These are phyloP conservation scores for Rambutsinella grinnellia DNA, from an alignment of 2,888 invertebrate species.

Conservation along the genomic window DNA sequence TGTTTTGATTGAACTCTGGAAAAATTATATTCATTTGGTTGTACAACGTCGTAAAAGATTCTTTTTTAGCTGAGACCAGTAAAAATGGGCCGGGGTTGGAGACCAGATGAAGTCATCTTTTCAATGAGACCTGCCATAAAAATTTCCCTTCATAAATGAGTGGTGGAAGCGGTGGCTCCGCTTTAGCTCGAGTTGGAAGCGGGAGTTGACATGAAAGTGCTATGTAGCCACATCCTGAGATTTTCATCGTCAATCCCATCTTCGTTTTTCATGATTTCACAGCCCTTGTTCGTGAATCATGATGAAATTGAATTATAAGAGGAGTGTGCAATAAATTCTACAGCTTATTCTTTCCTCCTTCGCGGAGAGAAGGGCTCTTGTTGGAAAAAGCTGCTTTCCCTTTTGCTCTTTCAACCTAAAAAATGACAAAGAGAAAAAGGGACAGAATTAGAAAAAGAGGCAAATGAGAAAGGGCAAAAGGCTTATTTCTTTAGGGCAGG, in stretches of 20 bases:
- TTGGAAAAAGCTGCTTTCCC: neutral
- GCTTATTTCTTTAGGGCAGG: slow-evolving; percentile 52
- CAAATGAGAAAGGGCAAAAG: slow-evolving; percentile 39
- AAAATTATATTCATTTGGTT: slow-evolving; percentile 18
- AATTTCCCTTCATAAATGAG: slow-evolving; percentile 28
- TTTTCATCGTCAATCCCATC: neutral
- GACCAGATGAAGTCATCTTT: neutral
- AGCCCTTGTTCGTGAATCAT: slow-evolving; percentile 26
- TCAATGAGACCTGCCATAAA: slow-evolving; percentile 11
- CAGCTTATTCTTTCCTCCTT: slow-evolving; percentile 35
- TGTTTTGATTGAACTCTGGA: slow-evolving; percentile 2
- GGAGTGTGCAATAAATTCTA: slow-evolving; percentile 47
- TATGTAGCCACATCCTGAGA: slow-evolving; percentile 1
- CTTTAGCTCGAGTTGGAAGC: neutral
- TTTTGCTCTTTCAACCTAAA: slow-evolving; percentile 34
- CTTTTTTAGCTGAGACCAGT: slow-evolving; percentile 38
- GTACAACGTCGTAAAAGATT: slow-evolving; percentile 36
- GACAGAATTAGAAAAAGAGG: slow-evolving; percentile 39
- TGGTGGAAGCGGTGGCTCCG: slow-evolving; percentile 12
- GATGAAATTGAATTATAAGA: slow-evolving; percentile 53
- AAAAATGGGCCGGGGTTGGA: neutral
- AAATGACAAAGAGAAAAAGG: slow-evolving; percentile 34
- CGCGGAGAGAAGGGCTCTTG: too few species aligned
- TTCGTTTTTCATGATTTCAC: slow-evolving; percentile 32
- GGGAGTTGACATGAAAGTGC: neutral